Conservation (phyloP, 2,888 invertebrate genomes). For the Cryptocheilus praepositus region DNA sequence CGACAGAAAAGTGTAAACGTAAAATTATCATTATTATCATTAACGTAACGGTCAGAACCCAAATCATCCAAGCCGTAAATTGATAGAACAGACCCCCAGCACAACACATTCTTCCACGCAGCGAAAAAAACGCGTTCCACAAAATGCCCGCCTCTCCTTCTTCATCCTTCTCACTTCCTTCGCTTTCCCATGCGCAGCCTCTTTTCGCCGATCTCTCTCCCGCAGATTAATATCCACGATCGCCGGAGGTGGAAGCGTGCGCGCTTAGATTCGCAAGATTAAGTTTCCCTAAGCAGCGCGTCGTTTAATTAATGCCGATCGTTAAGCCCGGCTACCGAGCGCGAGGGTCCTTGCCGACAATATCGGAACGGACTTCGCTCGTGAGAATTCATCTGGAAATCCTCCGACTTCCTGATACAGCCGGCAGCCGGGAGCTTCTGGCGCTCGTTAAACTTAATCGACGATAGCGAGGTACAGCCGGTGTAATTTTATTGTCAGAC, state of each 20-base stretch:
- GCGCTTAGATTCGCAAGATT: too few relatives aligned
- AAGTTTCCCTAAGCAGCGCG: too few relatives aligned
- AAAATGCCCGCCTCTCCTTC: too few relatives aligned
- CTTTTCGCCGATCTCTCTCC: neutral
- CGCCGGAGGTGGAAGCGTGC: neutral
- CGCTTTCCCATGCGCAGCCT: neutral
- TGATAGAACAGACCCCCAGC: too few relatives aligned
- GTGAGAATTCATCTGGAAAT: conserved; percentile 25
- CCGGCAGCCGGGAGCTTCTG: conserved; percentile 10
- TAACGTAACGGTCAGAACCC: too few relatives aligned
- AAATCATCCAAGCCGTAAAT: too few relatives aligned
- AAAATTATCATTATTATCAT: too few relatives aligned
- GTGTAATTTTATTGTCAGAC: conserved; percentile 24
- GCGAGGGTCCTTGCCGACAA: conserved; percentile 12
- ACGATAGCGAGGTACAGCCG: conserved; percentile 12
- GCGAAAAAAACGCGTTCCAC: too few relatives aligned
- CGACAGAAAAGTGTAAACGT: too few relatives aligned
- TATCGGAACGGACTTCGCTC: conserved; percentile 3
- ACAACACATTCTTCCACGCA: too few relatives aligned
- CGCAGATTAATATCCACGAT: conserved; percentile 7
- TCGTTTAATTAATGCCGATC: conserved; percentile 22
- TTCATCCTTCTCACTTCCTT: too few relatives aligned
- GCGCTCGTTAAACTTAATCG: conserved; percentile 32
- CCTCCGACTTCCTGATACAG: conserved; percentile 19
- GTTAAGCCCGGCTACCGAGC: neutral